phyloP scores from a whole-genome alignment of 2,888 invertebrate genomes.

The Polydrusus tereticollis region DNA sequence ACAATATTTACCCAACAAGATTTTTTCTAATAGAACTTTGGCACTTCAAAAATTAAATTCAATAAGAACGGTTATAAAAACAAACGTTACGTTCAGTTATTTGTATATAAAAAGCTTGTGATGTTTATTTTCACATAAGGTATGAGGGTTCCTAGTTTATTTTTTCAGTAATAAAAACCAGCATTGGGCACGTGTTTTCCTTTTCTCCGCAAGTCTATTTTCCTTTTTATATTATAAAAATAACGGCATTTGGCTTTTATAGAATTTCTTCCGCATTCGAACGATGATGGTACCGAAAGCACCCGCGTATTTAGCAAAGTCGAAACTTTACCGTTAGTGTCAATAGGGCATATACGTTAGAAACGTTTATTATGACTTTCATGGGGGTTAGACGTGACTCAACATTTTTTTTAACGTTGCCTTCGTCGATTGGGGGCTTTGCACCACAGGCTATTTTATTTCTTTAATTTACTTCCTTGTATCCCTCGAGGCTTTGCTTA shows the following conservation, averaged over 20 bases:
- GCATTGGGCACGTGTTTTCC: slow-evolving; percentile 3
- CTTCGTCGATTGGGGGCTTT: no score
- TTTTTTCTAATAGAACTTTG: neutral
- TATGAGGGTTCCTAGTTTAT: slow-evolving; percentile 11
- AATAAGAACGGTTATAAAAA: neutral
- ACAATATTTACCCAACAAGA: neutral
- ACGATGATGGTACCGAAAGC: slow-evolving; percentile 10
- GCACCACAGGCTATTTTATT: no score
- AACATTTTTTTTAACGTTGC: neutral
- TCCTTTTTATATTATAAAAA: neutral
- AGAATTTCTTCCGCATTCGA: neutral
- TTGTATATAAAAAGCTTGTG: neutral
- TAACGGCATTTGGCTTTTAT: neutral
- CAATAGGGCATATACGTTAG: neutral
- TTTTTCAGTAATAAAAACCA: slow-evolving; percentile 15
- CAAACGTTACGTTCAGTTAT: neutral
- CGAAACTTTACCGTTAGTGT: neutral
- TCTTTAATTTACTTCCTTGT: no score
- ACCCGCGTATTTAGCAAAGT: neutral
- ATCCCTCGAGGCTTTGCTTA: no score
- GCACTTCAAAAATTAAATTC: neutral
- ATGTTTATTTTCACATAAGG: slow-evolving; percentile 13
- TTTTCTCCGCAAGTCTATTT: neutral
- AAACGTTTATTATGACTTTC: neutral
- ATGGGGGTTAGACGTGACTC: neutral